phyloP scores from a whole-genome alignment of 1,140 invertebrate genomes.

The Neodiprion fabricii region DNA sequence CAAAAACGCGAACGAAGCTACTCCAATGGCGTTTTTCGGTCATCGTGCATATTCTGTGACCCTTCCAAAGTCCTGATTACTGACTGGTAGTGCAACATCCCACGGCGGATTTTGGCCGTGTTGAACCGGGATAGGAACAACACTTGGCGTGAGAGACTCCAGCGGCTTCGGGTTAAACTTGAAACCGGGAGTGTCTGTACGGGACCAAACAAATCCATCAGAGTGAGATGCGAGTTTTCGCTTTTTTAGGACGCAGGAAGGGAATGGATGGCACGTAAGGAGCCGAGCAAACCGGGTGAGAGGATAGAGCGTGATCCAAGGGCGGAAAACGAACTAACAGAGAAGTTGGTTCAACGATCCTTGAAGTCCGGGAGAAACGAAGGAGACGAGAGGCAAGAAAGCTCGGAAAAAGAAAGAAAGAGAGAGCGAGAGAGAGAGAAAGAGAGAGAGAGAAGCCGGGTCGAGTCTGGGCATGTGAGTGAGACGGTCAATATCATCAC shows the following conservation, averaged over 20 bases:
- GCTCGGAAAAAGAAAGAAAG: not conserved
- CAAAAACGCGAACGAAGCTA: too few relatives aligned
- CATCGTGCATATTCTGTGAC: too few relatives aligned
- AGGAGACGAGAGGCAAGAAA: not conserved
- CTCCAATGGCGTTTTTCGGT: too few relatives aligned
- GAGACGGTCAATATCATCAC: not conserved
- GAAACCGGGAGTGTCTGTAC: not conserved
- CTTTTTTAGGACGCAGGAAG: not conserved
- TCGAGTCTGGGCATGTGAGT: constrained; percentile 4
- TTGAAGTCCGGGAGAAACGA: constrained; percentile 14
- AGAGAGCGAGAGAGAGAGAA: not conserved
- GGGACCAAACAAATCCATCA: not conserved
- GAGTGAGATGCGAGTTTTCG: not conserved
- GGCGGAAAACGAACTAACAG: constrained; percentile 1
- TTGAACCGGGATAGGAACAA: not conserved
- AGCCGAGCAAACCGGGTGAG: not conserved
- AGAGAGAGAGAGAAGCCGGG: constrained; percentile 1
- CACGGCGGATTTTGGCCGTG: not conserved
- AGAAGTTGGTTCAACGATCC: not conserved
- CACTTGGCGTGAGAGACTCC: not conserved
- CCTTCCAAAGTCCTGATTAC: too few relatives aligned
- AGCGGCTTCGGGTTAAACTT: not conserved
- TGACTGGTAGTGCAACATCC: not conserved
- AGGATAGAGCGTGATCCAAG: not conserved
- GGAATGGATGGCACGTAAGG: too few relatives aligned